Conservation (phyloP, 2,113 vertebrate species). For the Chiloscyllium plagiosum region DNA sequence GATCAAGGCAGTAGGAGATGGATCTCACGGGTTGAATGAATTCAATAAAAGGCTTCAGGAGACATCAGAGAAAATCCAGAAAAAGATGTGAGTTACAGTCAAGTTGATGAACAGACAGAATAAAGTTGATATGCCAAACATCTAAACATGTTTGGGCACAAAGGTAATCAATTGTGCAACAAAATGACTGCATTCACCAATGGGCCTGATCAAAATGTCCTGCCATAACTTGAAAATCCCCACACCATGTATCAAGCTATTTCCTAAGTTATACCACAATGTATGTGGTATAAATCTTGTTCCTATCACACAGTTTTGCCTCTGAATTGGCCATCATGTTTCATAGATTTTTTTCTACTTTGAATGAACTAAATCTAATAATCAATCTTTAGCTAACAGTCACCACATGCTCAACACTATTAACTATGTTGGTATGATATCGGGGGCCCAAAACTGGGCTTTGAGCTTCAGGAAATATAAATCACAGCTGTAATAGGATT, state of each 20-base stretch:
- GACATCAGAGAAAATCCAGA: too few species aligned
- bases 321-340: background rate
- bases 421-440: background rate
- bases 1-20: too few species aligned
- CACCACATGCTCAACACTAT: background rate
- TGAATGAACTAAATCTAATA: background rate
- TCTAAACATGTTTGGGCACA: too few species aligned
- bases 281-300: background rate
- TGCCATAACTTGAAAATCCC: background rate
- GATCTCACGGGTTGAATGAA: too few species aligned
- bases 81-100: too few species aligned
- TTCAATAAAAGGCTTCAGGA: too few species aligned
- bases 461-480: background rate
- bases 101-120: too few species aligned
- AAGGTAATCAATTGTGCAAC: too few species aligned
- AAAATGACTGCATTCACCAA: too few species aligned
- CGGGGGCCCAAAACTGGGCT: background rate
- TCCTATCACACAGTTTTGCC: background rate
- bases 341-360: background rate
- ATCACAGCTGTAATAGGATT: conserved; percentile 18
- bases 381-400: background rate
- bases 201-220: too few species aligned
- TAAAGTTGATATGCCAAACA: too few species aligned
- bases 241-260: background rate
- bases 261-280: background rate